These are phyloP conservation scores for Scaptomyza tumidula DNA, from an alignment of 2,888 invertebrate species.

Conservation along the genomic window DNA sequence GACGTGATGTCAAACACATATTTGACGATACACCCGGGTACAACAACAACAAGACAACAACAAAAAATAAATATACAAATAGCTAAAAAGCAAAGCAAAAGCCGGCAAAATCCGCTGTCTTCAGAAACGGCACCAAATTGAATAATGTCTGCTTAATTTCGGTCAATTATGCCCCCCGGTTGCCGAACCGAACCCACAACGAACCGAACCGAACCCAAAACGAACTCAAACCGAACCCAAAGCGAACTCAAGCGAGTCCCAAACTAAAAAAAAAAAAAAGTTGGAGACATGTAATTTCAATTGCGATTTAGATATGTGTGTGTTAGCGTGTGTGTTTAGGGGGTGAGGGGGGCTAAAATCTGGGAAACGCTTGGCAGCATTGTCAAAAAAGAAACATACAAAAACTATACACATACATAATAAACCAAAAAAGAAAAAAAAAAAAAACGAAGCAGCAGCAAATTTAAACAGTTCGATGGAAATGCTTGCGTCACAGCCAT, in stretches of 20 bases:
- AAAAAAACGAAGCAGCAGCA: slow-evolving; percentile 5
- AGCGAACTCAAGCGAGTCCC: slow-evolving; percentile 11
- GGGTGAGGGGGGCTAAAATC: slow-evolving; percentile 19
- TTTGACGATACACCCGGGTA: slow-evolving; percentile 30
- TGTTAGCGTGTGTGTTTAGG: not conserved
- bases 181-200: slow-evolving; percentile 17
- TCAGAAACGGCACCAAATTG: slow-evolving; percentile 57
- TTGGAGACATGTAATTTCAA: slow-evolving; percentile 64
- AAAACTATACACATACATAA: slow-evolving; percentile 1
- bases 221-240: slow-evolving; percentile 19
- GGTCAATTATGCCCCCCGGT: slow-evolving; percentile 71
- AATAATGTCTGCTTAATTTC: slow-evolving; percentile 75
- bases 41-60: slow-evolving; percentile 3
- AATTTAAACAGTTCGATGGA: slow-evolving; percentile 46
- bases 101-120: slow-evolving; percentile 52
- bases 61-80: not conserved
- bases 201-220: slow-evolving; percentile 18
- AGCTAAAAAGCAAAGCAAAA: slow-evolving; percentile 2
- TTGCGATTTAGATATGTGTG: slow-evolving; percentile 43
- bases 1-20: slow-evolving; percentile 70
- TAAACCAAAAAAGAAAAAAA: slow-evolving; percentile 4
- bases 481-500: slow-evolving; percentile 43
- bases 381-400: slow-evolving; percentile 45
- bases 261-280: not conserved
- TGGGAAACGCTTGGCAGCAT: slow-evolving; percentile 46